These are phyloP conservation scores for Ashinkailepas kermadecensis DNA, from an alignment of 2,888 invertebrate genomes.

Conservation along the genomic window DNA sequence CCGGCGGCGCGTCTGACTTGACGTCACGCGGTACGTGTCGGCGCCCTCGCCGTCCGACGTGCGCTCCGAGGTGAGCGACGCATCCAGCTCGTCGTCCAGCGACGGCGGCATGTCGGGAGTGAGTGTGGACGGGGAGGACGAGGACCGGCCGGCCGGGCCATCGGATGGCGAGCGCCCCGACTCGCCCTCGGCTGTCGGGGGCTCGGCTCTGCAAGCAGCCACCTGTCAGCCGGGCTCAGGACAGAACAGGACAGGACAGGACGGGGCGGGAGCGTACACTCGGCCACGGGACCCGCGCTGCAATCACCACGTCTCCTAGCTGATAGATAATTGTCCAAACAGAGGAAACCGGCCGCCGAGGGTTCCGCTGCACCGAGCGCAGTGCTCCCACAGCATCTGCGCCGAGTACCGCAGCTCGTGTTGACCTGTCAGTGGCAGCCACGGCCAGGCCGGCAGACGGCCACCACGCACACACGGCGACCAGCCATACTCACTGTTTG, in stretches of 20 bases:
- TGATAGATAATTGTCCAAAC: too few relatives aligned
- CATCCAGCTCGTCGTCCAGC: constrained; percentile 10
- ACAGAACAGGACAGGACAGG: background rate
- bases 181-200: background rate
- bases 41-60: constrained; percentile 19
- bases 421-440: too few relatives aligned
- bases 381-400: too few relatives aligned
- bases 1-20: background rate
- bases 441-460: too few relatives aligned
- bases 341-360: too few relatives aligned
- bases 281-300: too few relatives aligned
- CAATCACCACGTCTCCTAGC: too few relatives aligned
- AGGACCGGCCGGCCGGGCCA: too few relatives aligned
- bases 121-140: background rate
- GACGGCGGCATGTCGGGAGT: background rate
- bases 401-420: too few relatives aligned
- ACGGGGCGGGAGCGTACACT: background rate
- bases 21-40: constrained; percentile 16
- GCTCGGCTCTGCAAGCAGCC: background rate
- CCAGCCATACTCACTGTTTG: background rate
- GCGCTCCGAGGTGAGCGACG: background rate
- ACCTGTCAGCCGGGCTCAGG: background rate
- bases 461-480: too few relatives aligned
- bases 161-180: background rate
- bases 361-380: too few relatives aligned